Base-by-base conservation (phyloP, 1,140 invertebrate genomes). In the Drosophila busckii region DNA sequence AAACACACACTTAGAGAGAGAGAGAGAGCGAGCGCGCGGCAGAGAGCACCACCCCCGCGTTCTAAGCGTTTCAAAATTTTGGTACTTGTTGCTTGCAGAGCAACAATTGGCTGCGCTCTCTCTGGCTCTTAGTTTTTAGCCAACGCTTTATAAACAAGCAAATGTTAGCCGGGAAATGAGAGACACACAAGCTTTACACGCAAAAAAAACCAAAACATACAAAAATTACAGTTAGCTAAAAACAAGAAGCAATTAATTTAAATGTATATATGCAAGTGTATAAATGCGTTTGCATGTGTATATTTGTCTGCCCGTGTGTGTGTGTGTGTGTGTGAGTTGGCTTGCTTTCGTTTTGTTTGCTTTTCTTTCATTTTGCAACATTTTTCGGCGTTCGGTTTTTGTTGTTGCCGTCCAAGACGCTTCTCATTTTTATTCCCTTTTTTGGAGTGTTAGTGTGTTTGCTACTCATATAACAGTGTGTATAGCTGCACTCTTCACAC, bases 361-460 rank as follows among this genome's bases (percentile, higher is more conserved):
- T 50, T 73, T 69, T 49, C 37, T 63, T 67, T 55, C 50, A 68
- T 73, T 67, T 76, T 78, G 61, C 61, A 66, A 76, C 61, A 65
- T 67, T 78, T 76, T 76, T 78, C 71, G 68, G 75, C 75, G 66
- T 70, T 66, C 46, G 58, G 34, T 55, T 42, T 45, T 50, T 53
- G 67, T 50, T 55, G 59, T 56, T 37, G 62, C 62, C 35, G 48
- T 68, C 49, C 59, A 67, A 68, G 66, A 78, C 61, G 66, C 66
- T 70, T 70, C 55, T 70, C 50, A 67, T 82, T 82, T 82, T 82
- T 82, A 82, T 82, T 82, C 75, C 75, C 75, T 82, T 84, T 82
- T 82, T 82, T 82, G 75, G 75, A 60, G 75, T 82, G 75, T 82
- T 68, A 64, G 20, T 41, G 17, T 41, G n/a, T n/a, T n/a, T 65